These are phyloP conservation scores for Aldrovandia affinis DNA, from an alignment of 2,797 vertebrate species.

Conservation along the genomic window DNA sequence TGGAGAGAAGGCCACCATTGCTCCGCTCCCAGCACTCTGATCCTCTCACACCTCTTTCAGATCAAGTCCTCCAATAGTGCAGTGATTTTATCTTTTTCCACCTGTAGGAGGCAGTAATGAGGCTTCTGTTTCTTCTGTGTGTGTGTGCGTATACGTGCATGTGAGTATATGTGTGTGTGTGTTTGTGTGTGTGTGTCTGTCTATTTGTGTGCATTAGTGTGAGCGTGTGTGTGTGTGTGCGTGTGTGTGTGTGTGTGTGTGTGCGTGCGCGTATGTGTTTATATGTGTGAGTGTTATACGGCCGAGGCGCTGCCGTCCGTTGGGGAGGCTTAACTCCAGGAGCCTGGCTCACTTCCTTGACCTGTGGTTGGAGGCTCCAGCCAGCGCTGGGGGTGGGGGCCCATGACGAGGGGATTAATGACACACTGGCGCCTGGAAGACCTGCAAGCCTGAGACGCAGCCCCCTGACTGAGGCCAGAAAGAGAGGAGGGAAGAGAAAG, in stretches of 20 bases:
- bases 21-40: background rate
- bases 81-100: too few species aligned
- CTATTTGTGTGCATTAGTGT: background rate
- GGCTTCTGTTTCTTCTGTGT: slow-evolving; percentile 3
- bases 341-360: background rate
- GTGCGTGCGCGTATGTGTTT: background rate
- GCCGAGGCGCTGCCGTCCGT: background rate
- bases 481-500: background rate
- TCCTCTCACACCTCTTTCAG: slow-evolving; percentile 1
- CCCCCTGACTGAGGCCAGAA: background rate
- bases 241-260: background rate
- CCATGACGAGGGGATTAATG: slow-evolving; percentile 53
- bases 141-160: background rate
- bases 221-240: background rate
- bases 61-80: too few species aligned
- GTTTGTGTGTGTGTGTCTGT: background rate
- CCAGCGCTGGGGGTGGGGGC: slow-evolving; percentile 33
- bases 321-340: background rate
- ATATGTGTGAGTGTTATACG: background rate
- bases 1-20: background rate
- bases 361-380: background rate
- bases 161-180: background rate
- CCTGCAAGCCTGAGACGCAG: slow-evolving; percentile 24
- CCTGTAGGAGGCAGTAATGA: slow-evolving; percentile 41
- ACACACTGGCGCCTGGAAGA: slow-evolving; percentile 34